phyloP scores from a whole-genome alignment of 2,888 invertebrate species.

The Stenichneumon culpator region DNA sequence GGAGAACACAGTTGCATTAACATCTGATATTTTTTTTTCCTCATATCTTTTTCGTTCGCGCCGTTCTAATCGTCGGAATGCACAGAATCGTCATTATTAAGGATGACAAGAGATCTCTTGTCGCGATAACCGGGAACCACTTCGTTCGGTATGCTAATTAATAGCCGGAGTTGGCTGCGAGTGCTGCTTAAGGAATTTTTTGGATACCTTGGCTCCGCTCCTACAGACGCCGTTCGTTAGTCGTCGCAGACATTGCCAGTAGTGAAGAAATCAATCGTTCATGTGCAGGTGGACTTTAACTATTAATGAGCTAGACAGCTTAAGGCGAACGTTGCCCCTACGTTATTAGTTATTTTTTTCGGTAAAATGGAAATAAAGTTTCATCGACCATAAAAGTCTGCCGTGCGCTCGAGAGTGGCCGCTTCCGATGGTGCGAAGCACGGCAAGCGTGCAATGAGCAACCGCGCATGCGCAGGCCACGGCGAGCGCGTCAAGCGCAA shows the following conservation, averaged over 20 bases:
- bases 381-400: not conserved
- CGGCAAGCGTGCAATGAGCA: not conserved
- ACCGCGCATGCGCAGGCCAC: no score
- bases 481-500: no score
- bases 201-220: not conserved
- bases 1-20: not conserved
- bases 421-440: not conserved
- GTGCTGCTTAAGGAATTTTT: constrained; percentile 3
- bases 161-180: constrained; percentile 11
- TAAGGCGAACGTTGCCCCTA: not conserved
- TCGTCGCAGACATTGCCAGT: not conserved
- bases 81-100: constrained; percentile 22
- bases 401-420: no score
- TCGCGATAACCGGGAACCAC: constrained; percentile 7
- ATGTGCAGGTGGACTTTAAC: not conserved
- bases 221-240: not conserved
- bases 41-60: not conserved
- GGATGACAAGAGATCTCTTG: constrained; percentile 18
- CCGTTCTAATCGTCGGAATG: constrained; percentile 9
- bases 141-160: constrained; percentile 18
- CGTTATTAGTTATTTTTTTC: not conserved
- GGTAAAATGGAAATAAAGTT: not conserved
- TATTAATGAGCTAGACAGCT: not conserved
- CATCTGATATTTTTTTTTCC: not conserved
- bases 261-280: not conserved